These are phyloP conservation scores for Potamilus streckersoni DNA, from an alignment of 1,140 invertebrate genomes.

Conservation along the genomic window DNA sequence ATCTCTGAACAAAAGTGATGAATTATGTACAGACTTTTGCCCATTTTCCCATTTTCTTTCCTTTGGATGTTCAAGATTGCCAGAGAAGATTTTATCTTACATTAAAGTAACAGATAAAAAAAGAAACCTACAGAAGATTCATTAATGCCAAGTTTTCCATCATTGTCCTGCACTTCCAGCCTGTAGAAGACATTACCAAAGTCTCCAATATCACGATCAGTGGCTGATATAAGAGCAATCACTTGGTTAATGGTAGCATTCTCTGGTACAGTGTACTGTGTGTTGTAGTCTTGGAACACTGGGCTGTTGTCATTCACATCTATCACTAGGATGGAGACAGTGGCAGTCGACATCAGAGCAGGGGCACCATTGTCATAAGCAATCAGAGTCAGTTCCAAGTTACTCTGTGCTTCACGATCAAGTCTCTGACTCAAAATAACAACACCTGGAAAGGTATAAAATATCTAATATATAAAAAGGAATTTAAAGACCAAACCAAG, in stretches of 20 bases:
- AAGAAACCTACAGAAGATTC: conserved; percentile 15
- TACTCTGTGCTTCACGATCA: conserved; percentile 41
- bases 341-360: conserved; percentile 39
- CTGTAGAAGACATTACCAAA: conserved; percentile 24
- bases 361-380: conserved; percentile 45
- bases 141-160: conserved; percentile 21
- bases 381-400: conserved; percentile 36
- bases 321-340: conserved; percentile 45
- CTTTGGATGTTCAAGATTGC: too few relatives aligned
- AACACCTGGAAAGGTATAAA: conserved; percentile 27
- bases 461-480: neutral
- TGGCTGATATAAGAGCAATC: conserved; percentile 80
- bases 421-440: conserved; percentile 41
- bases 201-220: conserved; percentile 69
- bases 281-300: conserved; percentile 28
- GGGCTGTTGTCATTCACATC: conserved; percentile 62
- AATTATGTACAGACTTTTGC: too few relatives aligned
- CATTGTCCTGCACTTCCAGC: conserved; percentile 27
- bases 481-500: neutral
- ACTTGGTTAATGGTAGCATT: conserved; percentile 78
- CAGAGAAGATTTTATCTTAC: too few relatives aligned
- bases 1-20: too few relatives aligned
- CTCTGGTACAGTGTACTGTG: conserved; percentile 72
- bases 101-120: neutral
- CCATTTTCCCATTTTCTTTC: too few relatives aligned